Evolutionary conservation across 1,140 invertebrate species (phyloP).

Genomic region (Pygmarrhopalites habei): DNA sequence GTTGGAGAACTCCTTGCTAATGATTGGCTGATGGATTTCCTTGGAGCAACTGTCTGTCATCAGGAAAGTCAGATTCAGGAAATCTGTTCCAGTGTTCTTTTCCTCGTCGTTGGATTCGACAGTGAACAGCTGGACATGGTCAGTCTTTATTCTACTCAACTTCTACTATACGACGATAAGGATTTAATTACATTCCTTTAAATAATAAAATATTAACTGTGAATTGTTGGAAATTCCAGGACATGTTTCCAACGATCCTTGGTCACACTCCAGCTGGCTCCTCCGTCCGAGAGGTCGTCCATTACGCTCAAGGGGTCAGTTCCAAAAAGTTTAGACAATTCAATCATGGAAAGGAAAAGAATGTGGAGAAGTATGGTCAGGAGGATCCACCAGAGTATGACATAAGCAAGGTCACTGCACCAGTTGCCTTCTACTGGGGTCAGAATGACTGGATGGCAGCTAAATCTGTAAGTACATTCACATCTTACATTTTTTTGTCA

Average conservation of each 20-base stretch:
- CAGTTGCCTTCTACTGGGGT: constrained; percentile 59
- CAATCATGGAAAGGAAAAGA: constrained; percentile 23
- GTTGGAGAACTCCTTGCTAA: constrained; percentile 52
- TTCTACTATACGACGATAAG: too few relatives aligned
- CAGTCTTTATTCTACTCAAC: too few relatives aligned
- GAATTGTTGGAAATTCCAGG: too few relatives aligned
- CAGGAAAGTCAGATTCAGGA: constrained; percentile 44
- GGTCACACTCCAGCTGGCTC: constrained; percentile 76
- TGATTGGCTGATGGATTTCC: constrained; percentile 46
- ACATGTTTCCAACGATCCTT: constrained; percentile 26
- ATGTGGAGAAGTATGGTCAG: constrained; percentile 22
- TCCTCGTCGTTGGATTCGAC: constrained; percentile 52
- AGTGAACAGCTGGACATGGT: constrained; percentile 51
- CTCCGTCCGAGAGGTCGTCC: constrained; percentile 66
- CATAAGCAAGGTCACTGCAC: constrained; percentile 43
- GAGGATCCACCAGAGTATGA: constrained; percentile 25
- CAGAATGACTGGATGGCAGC: constrained; percentile 59
- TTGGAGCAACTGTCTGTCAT: constrained; percentile 47
- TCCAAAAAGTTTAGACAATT: constrained; percentile 44
- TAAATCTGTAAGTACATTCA: constrained; percentile 11
- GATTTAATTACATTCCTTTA: too few relatives aligned
- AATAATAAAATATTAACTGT: too few relatives aligned
- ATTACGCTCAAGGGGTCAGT: constrained; percentile 63
- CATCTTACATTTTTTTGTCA: too few relatives aligned
- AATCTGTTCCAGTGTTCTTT: constrained; percentile 53